Percentiles rank a stretch among this genome's conserved stretches.
Conservation (phyloP, 2,797 vertebrate genomes). For the Brachyalestes nurse region DNA sequence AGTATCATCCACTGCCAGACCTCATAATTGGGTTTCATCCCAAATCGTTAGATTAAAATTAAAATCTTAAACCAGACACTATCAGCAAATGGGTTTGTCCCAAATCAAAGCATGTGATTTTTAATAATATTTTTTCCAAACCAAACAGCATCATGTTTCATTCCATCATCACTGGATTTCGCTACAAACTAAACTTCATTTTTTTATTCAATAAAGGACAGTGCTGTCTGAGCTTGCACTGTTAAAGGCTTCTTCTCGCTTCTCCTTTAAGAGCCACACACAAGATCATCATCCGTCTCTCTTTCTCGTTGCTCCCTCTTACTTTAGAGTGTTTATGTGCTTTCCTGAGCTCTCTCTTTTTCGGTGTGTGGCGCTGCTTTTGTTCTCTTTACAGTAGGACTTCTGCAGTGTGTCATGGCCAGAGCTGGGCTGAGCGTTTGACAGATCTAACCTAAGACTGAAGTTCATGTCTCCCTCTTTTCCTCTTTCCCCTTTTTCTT, state of each 20-base stretch:
- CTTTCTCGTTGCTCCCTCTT: neutral
- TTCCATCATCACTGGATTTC: neutral
- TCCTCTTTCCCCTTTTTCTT: neutral
- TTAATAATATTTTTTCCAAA: neutral
- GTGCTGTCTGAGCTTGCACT: neutral
- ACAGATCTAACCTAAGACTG: constrained; percentile 24
- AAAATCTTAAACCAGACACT: neutral
- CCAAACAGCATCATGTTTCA: neutral
- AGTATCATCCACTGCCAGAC: no score
- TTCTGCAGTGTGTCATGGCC: constrained; percentile 19
- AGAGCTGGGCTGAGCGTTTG: constrained; percentile 4
- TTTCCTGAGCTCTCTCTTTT: neutral
- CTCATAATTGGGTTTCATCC: neutral
- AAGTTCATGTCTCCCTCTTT: neutral
- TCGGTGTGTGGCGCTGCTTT: neutral
- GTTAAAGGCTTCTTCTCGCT: neutral
- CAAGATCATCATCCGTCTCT: constrained; percentile 6
- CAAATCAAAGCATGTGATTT: no score
- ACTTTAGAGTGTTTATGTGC: neutral
- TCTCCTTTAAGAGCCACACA: neutral
- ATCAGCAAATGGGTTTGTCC: neutral
- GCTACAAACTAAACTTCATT: neutral
- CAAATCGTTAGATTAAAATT: neutral
- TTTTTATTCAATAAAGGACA: neutral
- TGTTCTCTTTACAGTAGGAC: neutral